Evolutionary conservation across 2,888 invertebrate genomes (phyloP).

Genomic region (Maniola hyperantus): DNA sequence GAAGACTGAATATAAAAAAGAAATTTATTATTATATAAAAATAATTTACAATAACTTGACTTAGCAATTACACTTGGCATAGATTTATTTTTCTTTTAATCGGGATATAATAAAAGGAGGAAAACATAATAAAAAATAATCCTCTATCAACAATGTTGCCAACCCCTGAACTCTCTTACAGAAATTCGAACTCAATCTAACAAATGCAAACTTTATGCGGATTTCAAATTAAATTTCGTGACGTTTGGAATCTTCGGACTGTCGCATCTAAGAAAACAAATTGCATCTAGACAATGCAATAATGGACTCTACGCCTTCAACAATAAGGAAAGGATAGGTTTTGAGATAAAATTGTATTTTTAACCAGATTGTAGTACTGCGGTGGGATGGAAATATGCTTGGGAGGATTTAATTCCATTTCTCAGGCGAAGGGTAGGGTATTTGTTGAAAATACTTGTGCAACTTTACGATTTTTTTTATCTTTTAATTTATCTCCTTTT

Average conservation of each 20-base stretch:
- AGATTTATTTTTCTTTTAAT: no score
- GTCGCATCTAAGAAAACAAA: constrained; percentile 12
- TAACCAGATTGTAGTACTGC: constrained; percentile 35
- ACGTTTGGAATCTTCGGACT: constrained; percentile 44
- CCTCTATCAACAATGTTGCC: constrained; percentile 1
- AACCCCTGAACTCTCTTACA: constrained; percentile 16
- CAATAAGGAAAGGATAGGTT: neutral
- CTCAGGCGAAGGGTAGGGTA: constrained; percentile 19
- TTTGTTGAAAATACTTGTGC: constrained; percentile 22
- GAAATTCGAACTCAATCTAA: constrained; percentile 38
- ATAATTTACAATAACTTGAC: no score
- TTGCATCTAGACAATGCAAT: neutral
- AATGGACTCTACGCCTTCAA: neutral
- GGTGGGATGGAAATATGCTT: constrained; percentile 33
- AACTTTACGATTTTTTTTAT: neutral
- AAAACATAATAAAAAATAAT: no score
- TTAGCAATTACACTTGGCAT: no score
- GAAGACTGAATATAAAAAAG: no score
- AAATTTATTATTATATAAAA: no score
- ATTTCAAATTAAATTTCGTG: constrained; percentile 60
- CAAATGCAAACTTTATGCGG: constrained; percentile 53
- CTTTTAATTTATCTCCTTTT: neutral
- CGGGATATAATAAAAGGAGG: no score
- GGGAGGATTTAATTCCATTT: constrained; percentile 35
- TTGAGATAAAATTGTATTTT: constrained; percentile 12